Evolutionary conservation across 2,113 vertebrate species (phyloP).

Genomic region (Raja brachyura): DNA sequence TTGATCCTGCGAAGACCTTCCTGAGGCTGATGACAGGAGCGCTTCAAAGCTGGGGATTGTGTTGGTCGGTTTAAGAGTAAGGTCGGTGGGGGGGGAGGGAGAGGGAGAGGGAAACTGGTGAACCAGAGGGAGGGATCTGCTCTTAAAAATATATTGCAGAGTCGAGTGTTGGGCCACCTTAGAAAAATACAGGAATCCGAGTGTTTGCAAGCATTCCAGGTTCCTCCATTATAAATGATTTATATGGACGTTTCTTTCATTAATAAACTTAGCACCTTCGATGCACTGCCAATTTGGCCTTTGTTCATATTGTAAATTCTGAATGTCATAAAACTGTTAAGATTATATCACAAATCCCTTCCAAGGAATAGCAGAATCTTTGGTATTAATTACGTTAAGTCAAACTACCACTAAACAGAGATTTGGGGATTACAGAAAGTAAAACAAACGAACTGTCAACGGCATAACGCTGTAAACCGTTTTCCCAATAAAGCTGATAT

Average conservation of each 20-base stretch:
- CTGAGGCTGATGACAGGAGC: slow-evolving; percentile 62
- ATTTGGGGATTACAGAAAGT: background rate
- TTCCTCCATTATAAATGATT: slow-evolving; percentile 8
- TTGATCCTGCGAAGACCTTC: slow-evolving; percentile 68
- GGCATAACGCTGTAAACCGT: background rate
- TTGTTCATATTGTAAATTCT: background rate
- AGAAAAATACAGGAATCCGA: background rate
- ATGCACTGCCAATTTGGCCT: slow-evolving; percentile 29
- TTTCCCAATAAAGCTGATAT: background rate
- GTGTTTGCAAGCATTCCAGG: background rate
- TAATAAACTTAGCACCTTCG: slow-evolving; percentile 36
- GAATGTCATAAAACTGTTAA: slow-evolving; percentile 25
- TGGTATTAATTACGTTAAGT: slow-evolving; percentile 8
- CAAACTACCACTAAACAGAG: background rate
- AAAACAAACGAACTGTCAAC: slow-evolving; percentile 25
- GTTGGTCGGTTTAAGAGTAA: slow-evolving; percentile 54
- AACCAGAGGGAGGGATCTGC: slow-evolving; percentile 47
- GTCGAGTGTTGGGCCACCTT: background rate
- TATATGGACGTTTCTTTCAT: background rate
- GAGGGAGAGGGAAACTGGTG: slow-evolving; percentile 43
- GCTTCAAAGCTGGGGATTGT: slow-evolving; percentile 52
- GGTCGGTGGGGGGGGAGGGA: too few species aligned
- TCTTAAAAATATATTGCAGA: slow-evolving; percentile 37
- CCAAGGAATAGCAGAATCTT: slow-evolving; percentile 11
- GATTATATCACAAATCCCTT: slow-evolving; percentile 32